A percentile compares a stretch with the other conserved stretches of the same genome.
Evolutionary conservation across 2,888 invertebrate genomes (phyloP).

Genomic region (Diarsia mendica): DNA sequence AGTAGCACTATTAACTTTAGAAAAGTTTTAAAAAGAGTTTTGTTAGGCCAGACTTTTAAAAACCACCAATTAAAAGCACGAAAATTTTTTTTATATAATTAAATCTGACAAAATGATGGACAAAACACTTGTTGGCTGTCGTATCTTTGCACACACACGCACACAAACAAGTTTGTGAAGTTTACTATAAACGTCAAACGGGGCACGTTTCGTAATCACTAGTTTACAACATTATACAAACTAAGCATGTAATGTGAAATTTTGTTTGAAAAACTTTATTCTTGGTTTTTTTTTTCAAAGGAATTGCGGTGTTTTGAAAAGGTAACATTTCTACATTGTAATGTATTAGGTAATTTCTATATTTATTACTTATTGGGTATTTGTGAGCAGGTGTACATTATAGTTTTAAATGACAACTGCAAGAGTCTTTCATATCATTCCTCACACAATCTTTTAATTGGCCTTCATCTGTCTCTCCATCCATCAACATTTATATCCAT

Average conservation of each 20-base stretch:
- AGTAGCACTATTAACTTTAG: conserved; percentile 21
- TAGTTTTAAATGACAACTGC: too few relatives aligned
- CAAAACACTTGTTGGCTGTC: conserved; percentile 60
- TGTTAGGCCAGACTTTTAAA: conserved; percentile 27
- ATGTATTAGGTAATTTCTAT: too few relatives aligned
- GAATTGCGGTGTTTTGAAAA: too few relatives aligned
- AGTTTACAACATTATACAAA: conserved; percentile 14
- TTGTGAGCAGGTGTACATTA: too few relatives aligned
- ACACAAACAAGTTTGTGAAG: conserved; percentile 50
- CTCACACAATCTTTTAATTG: too few relatives aligned
- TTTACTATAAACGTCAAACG: conserved; percentile 61
- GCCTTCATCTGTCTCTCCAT: too few relatives aligned
- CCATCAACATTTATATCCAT: too few relatives aligned
- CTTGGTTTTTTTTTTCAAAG: not conserved
- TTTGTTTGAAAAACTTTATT: not conserved
- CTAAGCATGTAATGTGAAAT: conserved; percentile 13
- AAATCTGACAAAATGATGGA: conserved; percentile 62
- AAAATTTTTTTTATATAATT: too few relatives aligned
- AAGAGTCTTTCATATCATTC: too few relatives aligned
- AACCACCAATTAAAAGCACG: too few relatives aligned
- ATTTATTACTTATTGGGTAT: too few relatives aligned
- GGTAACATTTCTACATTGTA: too few relatives aligned
- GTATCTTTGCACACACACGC: conserved; percentile 23
- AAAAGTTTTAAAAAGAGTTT: conserved; percentile 34
- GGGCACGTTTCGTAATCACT: conserved; percentile 49